These are phyloP conservation scores for Heptranchias perlo DNA, from an alignment of 2,113 vertebrate genomes.

Conservation along the genomic window DNA sequence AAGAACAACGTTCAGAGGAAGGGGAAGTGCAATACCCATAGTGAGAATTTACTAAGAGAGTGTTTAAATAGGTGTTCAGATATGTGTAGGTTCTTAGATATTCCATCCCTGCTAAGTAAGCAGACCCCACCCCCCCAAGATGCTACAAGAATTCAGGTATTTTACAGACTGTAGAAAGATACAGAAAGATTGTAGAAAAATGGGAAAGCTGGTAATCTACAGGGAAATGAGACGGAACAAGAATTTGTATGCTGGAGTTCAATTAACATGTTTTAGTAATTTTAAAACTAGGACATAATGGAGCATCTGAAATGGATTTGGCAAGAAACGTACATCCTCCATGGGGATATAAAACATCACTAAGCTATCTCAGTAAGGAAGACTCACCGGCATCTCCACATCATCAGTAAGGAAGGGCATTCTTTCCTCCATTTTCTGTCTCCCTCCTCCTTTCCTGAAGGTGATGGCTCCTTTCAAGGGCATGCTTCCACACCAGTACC, in stretches of 20 bases:
- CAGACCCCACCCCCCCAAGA: neutral
- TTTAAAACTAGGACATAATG: neutral
- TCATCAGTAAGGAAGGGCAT: neutral
- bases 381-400: too few relatives aligned
- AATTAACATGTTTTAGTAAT: neutral
- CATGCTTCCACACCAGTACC: neutral
- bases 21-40: neutral
- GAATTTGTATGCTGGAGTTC: too few relatives aligned
- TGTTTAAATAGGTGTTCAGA: neutral
- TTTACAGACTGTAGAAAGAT: neutral
- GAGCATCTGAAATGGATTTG: neutral
- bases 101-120: neutral
- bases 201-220: neutral
- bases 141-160: neutral
- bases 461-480: neutral
- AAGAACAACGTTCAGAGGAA: neutral
- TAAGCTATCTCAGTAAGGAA: neutral
- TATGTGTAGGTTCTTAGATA: neutral
- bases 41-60: neutral
- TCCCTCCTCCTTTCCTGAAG: neutral
- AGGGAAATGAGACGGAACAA: neutral
- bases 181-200: neutral
- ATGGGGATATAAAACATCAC: neutral
- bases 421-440: neutral
- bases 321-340: neutral